Evolutionary conservation across 1,140 invertebrate species (phyloP).

Genomic region (Pristionchus pacificus): DNA sequence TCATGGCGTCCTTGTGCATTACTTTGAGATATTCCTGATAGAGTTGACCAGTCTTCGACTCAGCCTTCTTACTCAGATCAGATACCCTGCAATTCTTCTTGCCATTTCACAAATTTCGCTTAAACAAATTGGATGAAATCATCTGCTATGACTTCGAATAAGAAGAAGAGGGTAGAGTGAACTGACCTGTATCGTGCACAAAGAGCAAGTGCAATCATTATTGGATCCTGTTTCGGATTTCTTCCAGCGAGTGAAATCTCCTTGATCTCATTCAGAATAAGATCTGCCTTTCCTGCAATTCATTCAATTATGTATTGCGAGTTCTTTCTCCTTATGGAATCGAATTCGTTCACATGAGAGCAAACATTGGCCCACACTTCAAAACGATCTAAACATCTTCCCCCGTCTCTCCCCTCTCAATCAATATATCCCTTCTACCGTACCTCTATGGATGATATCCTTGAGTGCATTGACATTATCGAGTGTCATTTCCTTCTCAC

Average conservation of each 20-base stretch:
- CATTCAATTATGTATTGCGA: too few relatives aligned
- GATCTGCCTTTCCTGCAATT: constrained; percentile 45
- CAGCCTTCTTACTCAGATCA: background rate
- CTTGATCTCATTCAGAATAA: constrained; percentile 52
- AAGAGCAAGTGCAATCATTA: constrained; percentile 57
- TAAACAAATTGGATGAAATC: too few relatives aligned
- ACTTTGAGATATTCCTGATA: constrained; percentile 35
- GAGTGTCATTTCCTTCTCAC: constrained; percentile 47
- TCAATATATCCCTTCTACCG: too few relatives aligned
- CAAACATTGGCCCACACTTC: too few relatives aligned
- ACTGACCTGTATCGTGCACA: constrained; percentile 46
- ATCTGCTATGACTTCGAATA: background rate
- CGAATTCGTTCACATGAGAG: too few relatives aligned
- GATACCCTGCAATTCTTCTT: background rate
- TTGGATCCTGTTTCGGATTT: constrained; percentile 55
- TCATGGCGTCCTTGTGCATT: constrained; percentile 36
- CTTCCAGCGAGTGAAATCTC: constrained; percentile 56
- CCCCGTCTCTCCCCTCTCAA: too few relatives aligned
- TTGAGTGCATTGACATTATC: constrained; percentile 51
- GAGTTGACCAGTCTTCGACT: background rate
- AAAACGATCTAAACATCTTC: too few relatives aligned
- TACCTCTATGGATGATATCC: constrained; percentile 48
- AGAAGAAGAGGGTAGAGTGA: background rate
- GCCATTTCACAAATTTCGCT: background rate
- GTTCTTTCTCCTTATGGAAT: too few relatives aligned